Evolutionary conservation across 1,140 invertebrate genomes (phyloP).

Genomic region (Drosophila neocordata): DNA sequence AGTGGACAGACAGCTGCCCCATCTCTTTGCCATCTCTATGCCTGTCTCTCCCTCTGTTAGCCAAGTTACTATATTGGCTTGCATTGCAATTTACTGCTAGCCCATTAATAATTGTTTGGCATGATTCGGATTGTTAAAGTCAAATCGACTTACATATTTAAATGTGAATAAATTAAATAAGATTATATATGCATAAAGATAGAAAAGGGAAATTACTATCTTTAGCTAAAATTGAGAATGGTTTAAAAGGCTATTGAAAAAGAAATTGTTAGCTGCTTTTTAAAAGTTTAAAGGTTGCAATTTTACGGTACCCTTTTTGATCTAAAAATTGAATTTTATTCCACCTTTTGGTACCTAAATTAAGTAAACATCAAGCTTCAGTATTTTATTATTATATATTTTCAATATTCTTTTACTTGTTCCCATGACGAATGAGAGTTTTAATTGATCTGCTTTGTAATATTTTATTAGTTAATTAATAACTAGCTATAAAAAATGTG

Average conservation of each 20-base stretch:
- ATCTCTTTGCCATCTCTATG: slow-evolving; percentile 7
- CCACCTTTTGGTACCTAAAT: no score
- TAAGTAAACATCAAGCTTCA: no score
- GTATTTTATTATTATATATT: neutral
- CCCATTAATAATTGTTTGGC: slow-evolving; percentile 15
- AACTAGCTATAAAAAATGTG: slow-evolving; percentile 15
- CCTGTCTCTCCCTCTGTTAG: slow-evolving; percentile 1
- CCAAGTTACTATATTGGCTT: neutral
- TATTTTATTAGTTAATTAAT: slow-evolving; percentile 20
- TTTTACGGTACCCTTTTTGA: no score
- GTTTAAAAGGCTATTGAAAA: no score
- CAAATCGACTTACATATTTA: slow-evolving; percentile 42
- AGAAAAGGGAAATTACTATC: no score
- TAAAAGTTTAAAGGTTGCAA: no score
- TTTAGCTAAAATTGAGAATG: no score
- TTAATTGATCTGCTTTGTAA: slow-evolving; percentile 14
- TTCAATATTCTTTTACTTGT: neutral
- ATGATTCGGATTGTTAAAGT: slow-evolving; percentile 15
- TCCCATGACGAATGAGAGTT: neutral
- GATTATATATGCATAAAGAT: no score
- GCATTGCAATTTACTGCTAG: slow-evolving; percentile 4
- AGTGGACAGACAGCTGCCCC: slow-evolving; percentile 21
- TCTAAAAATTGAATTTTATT: no score
- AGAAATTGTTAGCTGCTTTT: no score
- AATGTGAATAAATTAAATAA: slow-evolving; percentile 20